Evolutionary conservation across 2,797 vertebrate species (phyloP), one percentile per base, ranked within the genome.

Genomic region (Threskiornis aethiopicus): DNA sequence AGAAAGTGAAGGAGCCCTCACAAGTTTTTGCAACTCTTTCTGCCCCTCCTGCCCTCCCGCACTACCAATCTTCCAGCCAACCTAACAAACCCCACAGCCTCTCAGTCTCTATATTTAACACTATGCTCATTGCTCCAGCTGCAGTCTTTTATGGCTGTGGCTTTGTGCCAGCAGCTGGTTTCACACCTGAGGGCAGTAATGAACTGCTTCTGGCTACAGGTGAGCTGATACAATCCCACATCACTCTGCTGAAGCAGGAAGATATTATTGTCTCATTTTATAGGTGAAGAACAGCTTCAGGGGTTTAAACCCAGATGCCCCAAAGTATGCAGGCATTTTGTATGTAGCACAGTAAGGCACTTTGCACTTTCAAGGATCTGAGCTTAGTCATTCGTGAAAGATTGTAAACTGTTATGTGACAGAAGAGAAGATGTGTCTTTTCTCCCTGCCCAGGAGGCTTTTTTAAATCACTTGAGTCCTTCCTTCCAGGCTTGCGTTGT

Each of bases 151-250:
- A 24, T 57, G 52, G 66, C 15, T 13, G n/a, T 52, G 79, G 25
- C 51, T 91, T 89, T 75, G 31, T 75, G 73, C 64, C 77, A 86
- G 89, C 61, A 92, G 44, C 88, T 87, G 81, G 31, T 76, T 92
- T 91, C 76, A 91, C 82, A 91, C 79, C 82, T 78, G 82, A 93
- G 94, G 95, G 91, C 85, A 90, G 79, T 64, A 81, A 95, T 52
- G 64, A 91, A 77, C 79, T 87, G 64, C 79, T 92, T 54, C 78
- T 93, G 78, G 87, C 71, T 66, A 29, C 47, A 15, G 22, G 42
- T 76, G 67, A 59, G 49, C 29, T 59, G 58, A 16, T 35, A 58
- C 5, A 29, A 69, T 44, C 69, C 78, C 59, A 37, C 64, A 25
- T 24, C 46, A 18, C 47, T 71, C 77, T 66, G 47, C 76, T 67